Evolutionary conservation across 2,797 vertebrate species (phyloP).

Genomic region (Propithecus deckenii): DNA sequence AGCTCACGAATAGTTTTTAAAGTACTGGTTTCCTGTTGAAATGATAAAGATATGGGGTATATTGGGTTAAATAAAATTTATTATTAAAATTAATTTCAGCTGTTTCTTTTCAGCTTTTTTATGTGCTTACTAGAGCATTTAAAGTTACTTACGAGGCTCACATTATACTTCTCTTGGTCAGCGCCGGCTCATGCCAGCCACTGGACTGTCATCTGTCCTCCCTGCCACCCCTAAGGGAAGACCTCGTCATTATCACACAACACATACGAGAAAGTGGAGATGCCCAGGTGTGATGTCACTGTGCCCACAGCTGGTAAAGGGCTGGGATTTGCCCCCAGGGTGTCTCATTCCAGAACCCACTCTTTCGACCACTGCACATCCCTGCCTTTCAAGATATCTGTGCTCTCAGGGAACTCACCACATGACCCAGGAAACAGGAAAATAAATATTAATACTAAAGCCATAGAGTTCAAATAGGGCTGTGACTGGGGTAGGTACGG

Average conservation of each 20-base stretch:
- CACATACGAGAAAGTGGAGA: neutral
- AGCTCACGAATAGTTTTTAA: too few species aligned
- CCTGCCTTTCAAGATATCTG: neutral
- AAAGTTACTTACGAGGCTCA: neutral
- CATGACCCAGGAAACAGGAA: neutral
- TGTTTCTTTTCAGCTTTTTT: neutral
- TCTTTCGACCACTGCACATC: neutral
- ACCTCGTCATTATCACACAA: rapidly evolving
- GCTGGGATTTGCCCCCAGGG: neutral
- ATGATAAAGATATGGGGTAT: neutral
- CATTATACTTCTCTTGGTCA: too few species aligned
- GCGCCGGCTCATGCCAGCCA: rapidly evolving
- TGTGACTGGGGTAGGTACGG: rapidly evolving
- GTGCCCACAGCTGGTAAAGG: neutral
- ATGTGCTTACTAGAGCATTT: neutral
- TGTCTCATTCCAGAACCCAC: neutral
- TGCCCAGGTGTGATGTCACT: rapidly evolving
- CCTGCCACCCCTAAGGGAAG: rapidly evolving
- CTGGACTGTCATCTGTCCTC: neutral
- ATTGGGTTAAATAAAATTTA: neutral
- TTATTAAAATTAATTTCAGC: neutral
- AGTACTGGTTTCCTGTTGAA: neutral
- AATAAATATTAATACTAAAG: rapidly evolving
- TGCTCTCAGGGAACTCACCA: neutral
- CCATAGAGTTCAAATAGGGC: neutral